phyloP scores from a whole-genome alignment of 2,888 invertebrate genomes.

The Agonopterix arenella region DNA sequence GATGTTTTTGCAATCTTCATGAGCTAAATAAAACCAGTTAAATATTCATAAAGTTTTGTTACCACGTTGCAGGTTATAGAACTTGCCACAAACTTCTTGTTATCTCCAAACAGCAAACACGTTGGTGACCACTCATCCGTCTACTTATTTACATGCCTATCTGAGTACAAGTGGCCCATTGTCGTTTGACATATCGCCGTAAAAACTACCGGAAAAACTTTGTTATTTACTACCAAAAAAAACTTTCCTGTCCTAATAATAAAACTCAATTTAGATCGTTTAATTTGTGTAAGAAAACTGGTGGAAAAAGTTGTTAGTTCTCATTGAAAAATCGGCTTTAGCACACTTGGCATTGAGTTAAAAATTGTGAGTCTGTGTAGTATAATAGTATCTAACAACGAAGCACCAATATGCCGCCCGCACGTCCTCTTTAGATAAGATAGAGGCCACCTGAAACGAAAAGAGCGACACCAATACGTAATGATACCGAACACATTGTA shows the following conservation, averaged over 20 bases:
- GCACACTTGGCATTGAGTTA: constrained; percentile 2
- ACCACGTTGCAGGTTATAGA: not conserved
- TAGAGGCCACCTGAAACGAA: constrained; percentile 66
- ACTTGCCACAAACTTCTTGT: constrained; percentile 23
- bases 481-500: constrained; percentile 37
- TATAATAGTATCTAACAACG: constrained; percentile 46
- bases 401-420: constrained; percentile 60
- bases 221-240: constrained; percentile 22
- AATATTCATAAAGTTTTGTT: too few species aligned
- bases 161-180: constrained; percentile 66
- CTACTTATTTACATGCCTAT: constrained; percentile 72
- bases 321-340: constrained; percentile 19
- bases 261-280: constrained; percentile 17
- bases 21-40: too few species aligned
- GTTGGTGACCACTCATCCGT: constrained; percentile 70
- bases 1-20: too few species aligned
- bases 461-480: constrained; percentile 63
- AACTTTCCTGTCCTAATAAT: constrained; percentile 14
- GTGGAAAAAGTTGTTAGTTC: not conserved
- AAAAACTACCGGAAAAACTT: constrained; percentile 61
- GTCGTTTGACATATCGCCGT: constrained; percentile 51
- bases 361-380: constrained; percentile 13
- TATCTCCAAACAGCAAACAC: constrained; percentile 36
- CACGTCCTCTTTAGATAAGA: constrained; percentile 77
- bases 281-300: constrained; percentile 2